These are phyloP conservation scores for Notamacropus eugenii DNA, from an alignment of 2,797 vertebrate genomes.

Conservation along the genomic window DNA sequence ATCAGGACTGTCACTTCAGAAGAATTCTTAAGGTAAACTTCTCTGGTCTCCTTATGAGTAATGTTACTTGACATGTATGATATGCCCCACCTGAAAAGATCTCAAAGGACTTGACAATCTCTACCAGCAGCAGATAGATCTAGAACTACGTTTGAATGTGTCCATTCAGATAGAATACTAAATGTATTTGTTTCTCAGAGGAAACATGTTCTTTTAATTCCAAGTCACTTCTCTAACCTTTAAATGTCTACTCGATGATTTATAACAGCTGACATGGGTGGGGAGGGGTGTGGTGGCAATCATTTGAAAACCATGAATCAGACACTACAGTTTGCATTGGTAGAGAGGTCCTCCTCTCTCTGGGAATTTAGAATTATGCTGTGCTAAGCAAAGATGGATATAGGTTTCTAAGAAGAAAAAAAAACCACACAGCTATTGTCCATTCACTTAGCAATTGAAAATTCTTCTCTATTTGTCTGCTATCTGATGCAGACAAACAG, in stretches of 20 bases:
- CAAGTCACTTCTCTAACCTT: background rate
- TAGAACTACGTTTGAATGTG: conserved; percentile 20
- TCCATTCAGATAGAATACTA: background rate
- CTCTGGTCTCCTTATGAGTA: conserved; percentile 4
- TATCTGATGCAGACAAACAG: too few relatives aligned
- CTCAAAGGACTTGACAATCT: background rate
- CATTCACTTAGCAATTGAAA: too few relatives aligned
- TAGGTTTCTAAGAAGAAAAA: background rate
- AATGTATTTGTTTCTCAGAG: background rate
- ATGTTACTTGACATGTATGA: background rate
- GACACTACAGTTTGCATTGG: background rate
- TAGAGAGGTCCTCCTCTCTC: conserved; percentile 42
- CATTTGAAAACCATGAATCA: conserved; percentile 69
- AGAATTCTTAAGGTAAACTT: background rate
- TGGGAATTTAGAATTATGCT: conserved; percentile 26
- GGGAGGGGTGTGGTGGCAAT: conserved; percentile 34
- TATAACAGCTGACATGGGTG: background rate
- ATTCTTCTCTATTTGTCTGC: too few relatives aligned
- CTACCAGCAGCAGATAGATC: background rate
- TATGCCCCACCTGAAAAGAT: background rate
- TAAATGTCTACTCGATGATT: conserved; percentile 12
- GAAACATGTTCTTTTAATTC: conserved; percentile 22
- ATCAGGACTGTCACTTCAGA: conserved; percentile 15
- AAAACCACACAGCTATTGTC: background rate
- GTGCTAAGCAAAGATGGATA: conserved; percentile 42